A percentile compares a stretch with the other conserved stretches of the same genome.
Conservation (phyloP, 35 echinoderm and acorn worm species). For the Patiria miniata region DNA sequence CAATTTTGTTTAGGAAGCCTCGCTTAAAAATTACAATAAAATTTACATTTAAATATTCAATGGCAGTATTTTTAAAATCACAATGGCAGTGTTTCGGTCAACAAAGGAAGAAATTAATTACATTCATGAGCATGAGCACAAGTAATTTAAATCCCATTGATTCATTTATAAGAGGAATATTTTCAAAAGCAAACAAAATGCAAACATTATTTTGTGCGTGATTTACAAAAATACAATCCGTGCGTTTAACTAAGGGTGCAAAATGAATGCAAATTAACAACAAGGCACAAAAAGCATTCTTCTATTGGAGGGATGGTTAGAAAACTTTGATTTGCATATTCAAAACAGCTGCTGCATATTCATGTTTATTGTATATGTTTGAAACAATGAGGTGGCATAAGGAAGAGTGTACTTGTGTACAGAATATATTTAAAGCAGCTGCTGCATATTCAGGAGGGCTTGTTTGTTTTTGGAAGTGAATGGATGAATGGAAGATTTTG, state of each 20-base stretch:
- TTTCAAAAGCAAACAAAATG: neutral
- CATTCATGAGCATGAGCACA: neutral
- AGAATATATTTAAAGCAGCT: constrained; percentile 22
- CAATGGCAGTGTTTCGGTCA: constrained; percentile 1
- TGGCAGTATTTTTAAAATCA: neutral
- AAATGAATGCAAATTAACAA: neutral
- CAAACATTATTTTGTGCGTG: neutral
- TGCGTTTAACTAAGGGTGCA: constrained; percentile 13
- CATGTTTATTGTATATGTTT: too few species aligned
- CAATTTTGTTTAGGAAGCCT: too few species aligned
- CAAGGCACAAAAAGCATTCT: neutral
- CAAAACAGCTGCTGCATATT: constrained; percentile 8
- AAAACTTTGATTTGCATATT: constrained; percentile 20
- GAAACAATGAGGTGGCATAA: too few species aligned
- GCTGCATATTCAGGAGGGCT: constrained; percentile 24
- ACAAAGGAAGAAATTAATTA: neutral
- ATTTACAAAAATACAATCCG: neutral
- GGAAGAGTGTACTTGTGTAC: too few species aligned
- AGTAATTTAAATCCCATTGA: too few species aligned
- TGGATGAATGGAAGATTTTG: neutral
- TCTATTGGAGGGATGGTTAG: neutral
- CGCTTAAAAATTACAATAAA: too few species aligned
- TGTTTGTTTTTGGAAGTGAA: neutral
- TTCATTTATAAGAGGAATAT: neutral
- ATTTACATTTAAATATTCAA: neutral